Evolutionary conservation across 2,888 invertebrate genomes (phyloP).

Genomic region (Cryptops parisi): DNA sequence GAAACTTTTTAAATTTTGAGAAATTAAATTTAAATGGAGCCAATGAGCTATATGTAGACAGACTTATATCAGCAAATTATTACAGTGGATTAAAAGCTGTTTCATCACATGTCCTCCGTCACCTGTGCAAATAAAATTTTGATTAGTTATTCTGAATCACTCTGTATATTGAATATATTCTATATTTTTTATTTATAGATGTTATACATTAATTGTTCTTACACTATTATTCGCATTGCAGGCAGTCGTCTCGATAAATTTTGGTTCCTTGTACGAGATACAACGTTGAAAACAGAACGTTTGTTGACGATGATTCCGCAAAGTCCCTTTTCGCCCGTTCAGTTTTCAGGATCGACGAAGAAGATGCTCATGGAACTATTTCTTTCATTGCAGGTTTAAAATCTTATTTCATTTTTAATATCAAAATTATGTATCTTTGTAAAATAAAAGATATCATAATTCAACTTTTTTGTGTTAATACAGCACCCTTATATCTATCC

Average conservation of each 20-base stretch:
- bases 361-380: constrained; percentile 62
- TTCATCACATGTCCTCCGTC: too few relatives aligned
- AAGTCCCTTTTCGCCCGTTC: constrained; percentile 43
- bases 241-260: constrained; percentile 70
- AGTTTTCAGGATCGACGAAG: constrained; percentile 48
- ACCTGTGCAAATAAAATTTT: neutral
- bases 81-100: too few relatives aligned
- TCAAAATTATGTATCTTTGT: neutral
- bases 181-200: neutral
- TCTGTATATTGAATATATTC: neutral
- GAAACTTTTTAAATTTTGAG: neutral
- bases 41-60: too few relatives aligned
- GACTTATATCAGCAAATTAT: too few relatives aligned
- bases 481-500: constrained; percentile 87
- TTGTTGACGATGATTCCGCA: constrained; percentile 51
- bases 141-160: neutral
- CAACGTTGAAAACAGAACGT: constrained; percentile 58
- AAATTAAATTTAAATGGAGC: neutral
- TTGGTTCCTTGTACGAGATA: constrained; percentile 81
- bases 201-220: neutral
- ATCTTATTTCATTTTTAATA: neutral
- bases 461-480: neutral
- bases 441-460: neutral
- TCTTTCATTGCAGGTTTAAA: constrained; percentile 42
- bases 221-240: constrained; percentile 22